phyloP scores from a whole-genome alignment of 2,888 invertebrate genomes.

The Volucella inanis region DNA sequence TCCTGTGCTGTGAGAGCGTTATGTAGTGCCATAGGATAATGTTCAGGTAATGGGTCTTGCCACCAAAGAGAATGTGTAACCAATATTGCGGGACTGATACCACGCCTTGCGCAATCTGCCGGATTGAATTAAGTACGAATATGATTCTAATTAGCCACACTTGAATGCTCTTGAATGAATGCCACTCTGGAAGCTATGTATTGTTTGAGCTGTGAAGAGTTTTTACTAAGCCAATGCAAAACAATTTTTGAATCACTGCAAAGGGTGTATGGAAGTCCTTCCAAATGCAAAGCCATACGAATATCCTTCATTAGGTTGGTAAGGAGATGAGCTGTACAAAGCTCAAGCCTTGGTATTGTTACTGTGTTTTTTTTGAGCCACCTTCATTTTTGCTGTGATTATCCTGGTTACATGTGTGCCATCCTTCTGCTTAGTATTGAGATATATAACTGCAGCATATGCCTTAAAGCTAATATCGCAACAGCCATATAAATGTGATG shows the following conservation, averaged over 20 bases:
- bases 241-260: constrained; percentile 3
- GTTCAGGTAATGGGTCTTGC: constrained; percentile 9
- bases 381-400: constrained; percentile 9
- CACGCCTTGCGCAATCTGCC: constrained; percentile 19
- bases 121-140: constrained; percentile 12
- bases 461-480: not conserved
- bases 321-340: constrained; percentile 15
- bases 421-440: constrained; percentile 10
- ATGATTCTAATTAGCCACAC: constrained; percentile 8
- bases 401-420: constrained; percentile 10
- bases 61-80: constrained; percentile 13
- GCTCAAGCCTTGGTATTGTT: constrained; percentile 22
- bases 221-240: not conserved
- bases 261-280: not conserved
- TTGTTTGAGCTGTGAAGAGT: not conserved
- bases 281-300: constrained; percentile 12
- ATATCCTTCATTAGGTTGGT: constrained; percentile 20
- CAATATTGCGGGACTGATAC: not conserved
- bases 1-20: constrained; percentile 1
- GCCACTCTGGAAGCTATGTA: not conserved
- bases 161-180: constrained; percentile 1
- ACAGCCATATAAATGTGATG: constrained; percentile 13
- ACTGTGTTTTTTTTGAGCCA: not conserved
- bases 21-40: constrained; percentile 3
- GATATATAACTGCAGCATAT: constrained; percentile 12